Base-by-base conservation (phyloP, 1,140 invertebrate species). In the Drosophila sproati region DNA sequence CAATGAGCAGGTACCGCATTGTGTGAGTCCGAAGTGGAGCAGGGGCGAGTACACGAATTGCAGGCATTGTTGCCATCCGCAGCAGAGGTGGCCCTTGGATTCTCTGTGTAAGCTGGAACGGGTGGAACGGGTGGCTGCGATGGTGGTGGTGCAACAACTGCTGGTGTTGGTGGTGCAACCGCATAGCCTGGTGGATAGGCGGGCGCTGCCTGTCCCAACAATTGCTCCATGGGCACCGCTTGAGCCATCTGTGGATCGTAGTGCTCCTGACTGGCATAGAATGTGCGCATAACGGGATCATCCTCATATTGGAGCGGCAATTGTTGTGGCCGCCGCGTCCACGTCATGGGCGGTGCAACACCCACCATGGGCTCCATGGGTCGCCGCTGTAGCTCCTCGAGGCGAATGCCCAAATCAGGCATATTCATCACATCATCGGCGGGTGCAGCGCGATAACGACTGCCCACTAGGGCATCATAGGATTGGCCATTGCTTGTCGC, bases 221-320 rank as follows among this genome's bases (percentile, higher is more conserved):
- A 32, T 3, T 47, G 28, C 3, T 31, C 5, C 37, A 45, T 31
- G 29, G 47, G 32, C 2, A 10, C 34, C 41, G 6, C 35, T 51
- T 51, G 64, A 3, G 1, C 47, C 48, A 4, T 2, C 39, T 52
- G 57, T 6, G 51, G 63, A n/a, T 61, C 39, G 2, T 54, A 48
- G 1, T 39, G 61, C 39, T 59, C 41, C 34, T 78, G 12, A n/a
- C 85, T 90, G 34, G 67, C 51, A 29, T 90, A 90, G 41, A 90
- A 90, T 3, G 67, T 73, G 35, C 71, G 78, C 82, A 90, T 90
- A 0, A 90, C 69, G 2, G 87, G 86, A 82, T 90, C 86, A 37
- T 91, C 80, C 6, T 73, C 35, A 5, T 69, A 68, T 0, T 6
- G 34, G 0, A 43, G 39, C 0, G 12, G 61, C 43, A 47, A 5